Conservation (phyloP, 2,888 invertebrate genomes). For the Bellardia bayeri region DNA sequence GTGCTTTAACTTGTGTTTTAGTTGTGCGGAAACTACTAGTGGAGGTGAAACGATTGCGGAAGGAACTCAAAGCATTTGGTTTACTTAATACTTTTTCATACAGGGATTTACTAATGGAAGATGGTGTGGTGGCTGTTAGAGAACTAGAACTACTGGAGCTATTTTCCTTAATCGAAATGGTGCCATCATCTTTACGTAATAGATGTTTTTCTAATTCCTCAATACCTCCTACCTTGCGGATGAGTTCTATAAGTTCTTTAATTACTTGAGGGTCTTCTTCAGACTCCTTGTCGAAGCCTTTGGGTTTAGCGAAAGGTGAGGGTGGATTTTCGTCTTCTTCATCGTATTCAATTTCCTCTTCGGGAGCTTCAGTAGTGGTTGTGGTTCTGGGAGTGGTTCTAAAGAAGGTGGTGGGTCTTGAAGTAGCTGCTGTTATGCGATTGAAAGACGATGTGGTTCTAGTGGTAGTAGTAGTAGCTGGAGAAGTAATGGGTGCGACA, state of each 20-base stretch:
- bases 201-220: conserved; percentile 94
- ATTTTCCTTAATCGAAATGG: conserved; percentile 84
- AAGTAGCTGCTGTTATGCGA: conserved; percentile 83
- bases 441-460: conserved; percentile 84
- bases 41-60: conserved; percentile 81
- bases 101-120: conserved; percentile 89
- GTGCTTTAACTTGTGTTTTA: conserved; percentile 50
- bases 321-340: conserved; percentile 78
- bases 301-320: conserved; percentile 61
- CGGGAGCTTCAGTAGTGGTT: conserved; percentile 83
- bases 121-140: conserved; percentile 85
- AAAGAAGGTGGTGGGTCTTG: conserved; percentile 83
- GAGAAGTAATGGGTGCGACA: conserved; percentile 85
- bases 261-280: conserved; percentile 87
- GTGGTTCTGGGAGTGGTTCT: conserved; percentile 84
- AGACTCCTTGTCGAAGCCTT: conserved; percentile 76
- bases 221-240: conserved; percentile 94
- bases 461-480: conserved; percentile 85
- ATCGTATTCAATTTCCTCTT: conserved; percentile 85
- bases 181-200: conserved; percentile 85
- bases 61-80: conserved; percentile 80
- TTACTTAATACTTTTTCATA: conserved; percentile 89
- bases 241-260: conserved; percentile 92
- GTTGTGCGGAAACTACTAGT: conserved; percentile 75
- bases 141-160: conserved; percentile 77